Percentiles rank a stretch among this genome's conserved stretches.
phyloP scores from a whole-genome alignment of 2,888 invertebrate species.

The Hydraecia micacea region DNA sequence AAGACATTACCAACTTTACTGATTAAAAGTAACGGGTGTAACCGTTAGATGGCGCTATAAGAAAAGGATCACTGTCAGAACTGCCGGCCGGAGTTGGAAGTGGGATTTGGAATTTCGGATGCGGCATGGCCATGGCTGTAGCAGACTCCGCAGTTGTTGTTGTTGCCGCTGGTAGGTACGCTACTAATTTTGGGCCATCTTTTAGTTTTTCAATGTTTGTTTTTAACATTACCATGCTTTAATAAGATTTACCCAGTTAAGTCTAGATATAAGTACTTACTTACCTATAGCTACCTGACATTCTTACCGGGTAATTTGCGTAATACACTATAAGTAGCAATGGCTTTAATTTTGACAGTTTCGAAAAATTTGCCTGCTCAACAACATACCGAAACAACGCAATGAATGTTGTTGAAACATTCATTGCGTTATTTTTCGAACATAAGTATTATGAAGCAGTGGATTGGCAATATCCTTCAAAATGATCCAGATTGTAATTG shows the following conservation, averaged over 20 bases:
- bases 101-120: not conserved
- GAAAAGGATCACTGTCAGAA: not conserved
- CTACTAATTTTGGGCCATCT: not conserved
- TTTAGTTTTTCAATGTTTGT: not conserved
- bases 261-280: not conserved
- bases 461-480: too few relatives aligned
- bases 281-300: not conserved
- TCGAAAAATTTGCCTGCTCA: too few relatives aligned
- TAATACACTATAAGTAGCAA: too few relatives aligned
- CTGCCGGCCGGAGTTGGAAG: too few relatives aligned
- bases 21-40: not conserved
- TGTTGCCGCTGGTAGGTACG: not conserved
- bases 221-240: too few relatives aligned
- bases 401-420: too few relatives aligned
- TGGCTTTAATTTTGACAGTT: too few relatives aligned
- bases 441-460: too few relatives aligned
- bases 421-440: too few relatives aligned
- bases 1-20: not conserved
- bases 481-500: too few relatives aligned
- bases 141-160: not conserved
- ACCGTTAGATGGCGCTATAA: constrained; percentile 16
- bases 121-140: not conserved
- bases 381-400: too few relatives aligned
- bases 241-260: not conserved
- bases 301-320: not conserved